Conservation (phyloP, 2,113 vertebrate genomes). For the Dipodomys spectabilis region DNA sequence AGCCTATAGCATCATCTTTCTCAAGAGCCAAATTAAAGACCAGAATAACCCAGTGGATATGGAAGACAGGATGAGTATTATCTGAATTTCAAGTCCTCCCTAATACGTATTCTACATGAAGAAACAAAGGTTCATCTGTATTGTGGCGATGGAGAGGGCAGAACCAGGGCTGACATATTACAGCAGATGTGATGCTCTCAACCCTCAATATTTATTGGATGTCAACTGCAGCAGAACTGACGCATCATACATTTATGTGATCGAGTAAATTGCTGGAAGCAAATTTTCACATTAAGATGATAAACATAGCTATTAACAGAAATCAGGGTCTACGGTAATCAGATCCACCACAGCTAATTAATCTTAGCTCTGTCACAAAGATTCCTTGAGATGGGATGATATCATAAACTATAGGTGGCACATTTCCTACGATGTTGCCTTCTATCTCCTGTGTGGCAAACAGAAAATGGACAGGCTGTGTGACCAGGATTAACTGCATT, state of each 20-base stretch:
- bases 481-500: conserved; percentile 66
- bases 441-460: background rate
- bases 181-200: conserved; percentile 44
- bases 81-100: background rate
- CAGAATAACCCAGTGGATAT: background rate
- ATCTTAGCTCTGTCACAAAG: conserved; percentile 66
- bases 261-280: conserved; percentile 69
- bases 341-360: conserved; percentile 70
- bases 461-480: conserved; percentile 5
- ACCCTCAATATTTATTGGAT: conserved; percentile 68
- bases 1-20: background rate
- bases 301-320: conserved; percentile 61
- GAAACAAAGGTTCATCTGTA: background rate
- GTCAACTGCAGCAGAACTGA: conserved; percentile 61
- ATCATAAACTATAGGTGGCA: conserved; percentile 40
- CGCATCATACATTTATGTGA: conserved; percentile 46
- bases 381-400: conserved; percentile 59
- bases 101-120: conserved; percentile 17
- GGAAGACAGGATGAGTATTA: background rate
- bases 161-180: background rate
- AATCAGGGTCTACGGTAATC: conserved; percentile 68
- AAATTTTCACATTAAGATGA: conserved; percentile 74
- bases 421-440: conserved; percentile 43
- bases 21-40: background rate
- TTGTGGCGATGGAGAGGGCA: background rate